Base-by-base conservation (phyloP, 2,113 vertebrate species). In the Nothocercus julius region DNA sequence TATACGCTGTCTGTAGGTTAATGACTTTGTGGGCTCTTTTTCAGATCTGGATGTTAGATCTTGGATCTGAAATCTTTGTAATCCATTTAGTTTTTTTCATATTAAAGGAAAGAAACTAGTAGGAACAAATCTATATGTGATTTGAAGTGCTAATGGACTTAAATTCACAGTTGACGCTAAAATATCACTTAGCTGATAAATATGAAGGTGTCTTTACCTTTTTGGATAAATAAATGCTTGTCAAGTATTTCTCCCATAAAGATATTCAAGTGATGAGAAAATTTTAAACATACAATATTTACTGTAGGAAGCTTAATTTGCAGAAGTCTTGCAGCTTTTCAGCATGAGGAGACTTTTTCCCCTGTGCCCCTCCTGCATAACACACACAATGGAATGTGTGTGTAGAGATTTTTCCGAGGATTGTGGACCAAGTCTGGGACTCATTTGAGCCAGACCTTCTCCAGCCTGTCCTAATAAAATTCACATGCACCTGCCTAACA, bases 301-400 rank as follows among this genome's bases (percentile, higher is more conserved):
- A 21, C 85, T 82, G 68, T 25, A 42, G 66, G 51, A 84, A 30
- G 30, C 9, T 38, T 82, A 28, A 36, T 51, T 88, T 75, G 85
- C 51, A 63, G 66, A 70, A 25, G 8, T 28, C 19, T 2, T 21
- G 4, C 0, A 32, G 28, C 8, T 63, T 82, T 91, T 79, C 72
- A 83, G 28, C n/a, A 13, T 30, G 18, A 82, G 21, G 13, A 75
- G 13, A 42, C 11, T 77, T 30, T 59, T 63, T 9, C 3, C 5
- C 28, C 28, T 1, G 0, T 4, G 13, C 7, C 32, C 4, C 25
- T 53, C 69, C 47, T 22, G 15, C 2, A 1, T 34, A 56, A 19
- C 15, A 14, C 12, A 56, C 22, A 45, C 25, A 32, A 4, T 53
- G 19, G 36, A 81, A 79, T 54, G 9, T 2, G 8, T 2, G 0